Base-by-base conservation (phyloP, 1,140 invertebrate genomes). In the Papilio aristodemus region DNA sequence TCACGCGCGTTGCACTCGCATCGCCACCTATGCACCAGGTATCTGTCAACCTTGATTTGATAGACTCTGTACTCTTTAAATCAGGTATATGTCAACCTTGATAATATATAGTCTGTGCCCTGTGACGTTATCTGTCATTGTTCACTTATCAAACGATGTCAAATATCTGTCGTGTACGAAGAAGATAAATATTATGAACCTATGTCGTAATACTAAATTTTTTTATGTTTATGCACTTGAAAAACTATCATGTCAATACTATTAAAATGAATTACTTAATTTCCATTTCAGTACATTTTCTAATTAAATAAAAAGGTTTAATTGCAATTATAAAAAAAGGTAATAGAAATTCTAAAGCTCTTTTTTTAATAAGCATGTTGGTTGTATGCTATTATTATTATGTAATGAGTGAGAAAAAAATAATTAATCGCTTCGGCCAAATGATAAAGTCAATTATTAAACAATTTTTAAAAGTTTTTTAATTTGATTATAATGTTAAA, bases 1-100 rank as follows among this genome's bases (percentile, higher is more conserved):
- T 81, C 79, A 83, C 76, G 75, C 76, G 77, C 75, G 78, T 66
- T 80, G 77, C 79, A 80, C 78, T 77, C 75, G 59, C 60, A 71
- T 39, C 32, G 67, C 70, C 57, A 50, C 57, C 73, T 39, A 70
- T 64, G 59, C 39, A 69, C 37, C 67, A 74, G 67, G 59, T 71
- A 64, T 59, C 59, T 39, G 39, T 60, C 17, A 57, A 27, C 11
- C n/a, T 57, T 37, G 27, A 59, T 43, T 22, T 46, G 27, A 19
- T 22, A 41, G 13, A 41, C 41, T 43, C 41, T 54, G 46, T 50
- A 8, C 19, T 54, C 70, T 46, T 68, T 64, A 50, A 22, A 68
- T 46, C 69, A 71, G 69, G 70, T 63, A 58, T 46, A 66, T 32
- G 62, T 67, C 39, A 66, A 36, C 32, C 32, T 58, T 46, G 38